Base-by-base conservation (phyloP, 2,888 invertebrate species). In the Cephalotes varians region DNA sequence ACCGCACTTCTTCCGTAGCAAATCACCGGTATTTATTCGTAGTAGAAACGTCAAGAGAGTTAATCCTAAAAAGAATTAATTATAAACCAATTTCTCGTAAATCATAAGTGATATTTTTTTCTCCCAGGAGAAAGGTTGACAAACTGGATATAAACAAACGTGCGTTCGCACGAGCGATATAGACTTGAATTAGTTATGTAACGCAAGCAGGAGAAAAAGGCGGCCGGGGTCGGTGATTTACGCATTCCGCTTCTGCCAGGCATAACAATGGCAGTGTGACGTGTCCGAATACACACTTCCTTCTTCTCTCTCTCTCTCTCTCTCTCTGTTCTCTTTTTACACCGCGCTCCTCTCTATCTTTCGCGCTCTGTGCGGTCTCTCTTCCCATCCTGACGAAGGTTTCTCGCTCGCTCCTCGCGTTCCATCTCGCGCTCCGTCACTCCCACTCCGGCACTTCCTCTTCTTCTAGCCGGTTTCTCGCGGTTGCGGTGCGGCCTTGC, bases 401-500 rank as follows among this genome's bases (percentile, higher is more conserved):
- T 83, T 76, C 81, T 69, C 74, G 21, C 60, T 62, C 80, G 84
- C 86, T 84, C 72, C 31, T 69, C 71, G 72, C 77, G 85, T 83
- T 87, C 86, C 82, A 85, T 83, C 82, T 87, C 74, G 60, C 44
- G 76, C 77, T 77, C 79, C 81, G 85, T 87, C 86, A 79, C 87
- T 86, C 87, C 82, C 83, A 84, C 86, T 54, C 54, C 62, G 60
- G 77, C 73, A 83, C 86, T 90, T 90, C 88, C 91, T 91, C 91
- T 89, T 89, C 88, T 90, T 88, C 88, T 87, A 87, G 89, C 90
- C 90, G 91, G 89, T 91, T 87, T 88, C 91, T 90, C 87, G 89
- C 90, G 90, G 91, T 92, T 91, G 92, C 90, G 90, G 73, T 87
- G 90, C 92, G 93, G 92, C 93, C 93, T 93, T 93, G 93, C 93